Evolutionary conservation across 2,113 vertebrate species (phyloP), one percentile per base, ranked within the genome.

Genomic region (Azemiops feae): DNA sequence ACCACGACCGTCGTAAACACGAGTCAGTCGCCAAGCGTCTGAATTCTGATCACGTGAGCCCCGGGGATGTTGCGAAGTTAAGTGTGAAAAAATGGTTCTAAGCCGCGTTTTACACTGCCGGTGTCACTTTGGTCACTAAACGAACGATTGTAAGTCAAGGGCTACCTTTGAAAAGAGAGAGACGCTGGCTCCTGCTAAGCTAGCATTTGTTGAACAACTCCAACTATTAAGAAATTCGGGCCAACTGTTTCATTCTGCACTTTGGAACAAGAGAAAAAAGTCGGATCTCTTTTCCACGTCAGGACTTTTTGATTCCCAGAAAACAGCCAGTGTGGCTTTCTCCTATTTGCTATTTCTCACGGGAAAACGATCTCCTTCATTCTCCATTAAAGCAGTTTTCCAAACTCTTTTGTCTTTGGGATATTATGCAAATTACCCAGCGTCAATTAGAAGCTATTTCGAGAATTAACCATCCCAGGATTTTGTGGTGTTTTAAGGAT

Each of bases 381-480:
- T 64, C 60, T 11, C 27, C 27, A 64, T 4, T 4, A 64, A 64
- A 64, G 10, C 3, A 12, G 27, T 64, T 64, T 64, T 14, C 10
- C 2, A 23, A 23, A 57, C 55, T 57, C 23, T 58, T 30, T 58
- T 7, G 5, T 58, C 57, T 8, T 25, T 58, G 57, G 57, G 57
- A 58, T 25, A 64, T 4, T 12, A 30, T 0, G 4, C 4, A 4
- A 4, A 12, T 4, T n/a, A 12, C 10, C 10, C 4, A 11, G 3
- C 3, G 1, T 30, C 27, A 3, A 4, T 64, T 1, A 64, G 27
- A 30, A 60, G 25, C 58, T 11, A 1, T 60, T 60, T 11, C 27
- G 27, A 60, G 25, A 60, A 60, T 30, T 4, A 60, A 60, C 25
- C 10, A 1, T 64, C 10, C 60, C 27, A 30, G n/a, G 81, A 3